phyloP scores from a whole-genome alignment of 2,888 invertebrate genomes.

The Epinotia nisella region DNA sequence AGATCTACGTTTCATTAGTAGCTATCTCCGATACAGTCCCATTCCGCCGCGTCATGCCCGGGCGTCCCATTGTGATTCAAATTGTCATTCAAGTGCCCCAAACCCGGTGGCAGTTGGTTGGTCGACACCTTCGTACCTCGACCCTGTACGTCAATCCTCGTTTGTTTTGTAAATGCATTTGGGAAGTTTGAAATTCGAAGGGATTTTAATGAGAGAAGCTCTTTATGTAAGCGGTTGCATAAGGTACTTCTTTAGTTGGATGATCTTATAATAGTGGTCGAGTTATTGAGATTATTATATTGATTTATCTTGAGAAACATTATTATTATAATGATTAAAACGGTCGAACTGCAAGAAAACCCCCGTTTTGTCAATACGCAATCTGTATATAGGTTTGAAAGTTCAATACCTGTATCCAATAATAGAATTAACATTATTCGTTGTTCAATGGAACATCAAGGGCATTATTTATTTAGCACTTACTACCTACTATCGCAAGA shows the following conservation, averaged over 20 bases:
- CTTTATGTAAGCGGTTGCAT: background rate
- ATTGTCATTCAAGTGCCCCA: conserved; percentile 77
- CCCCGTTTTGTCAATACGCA: too few relatives aligned
- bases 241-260: background rate
- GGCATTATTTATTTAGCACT: background rate
- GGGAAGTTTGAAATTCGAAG: conserved; percentile 17
- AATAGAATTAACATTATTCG: background rate
- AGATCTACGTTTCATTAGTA: conserved; percentile 54
- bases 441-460: background rate
- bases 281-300: too few relatives aligned
- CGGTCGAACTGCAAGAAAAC: background rate
- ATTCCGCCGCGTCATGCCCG: conserved; percentile 72
- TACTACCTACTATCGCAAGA: background rate
- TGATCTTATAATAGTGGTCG: too few relatives aligned
- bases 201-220: background rate
- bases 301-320: too few relatives aligned
- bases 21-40: conserved; percentile 60
- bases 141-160: conserved; percentile 48
- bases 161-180: conserved; percentile 38
- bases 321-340: background rate
- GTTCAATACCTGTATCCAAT: background rate
- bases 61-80: conserved; percentile 79
- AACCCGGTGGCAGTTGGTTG: conserved; percentile 77
- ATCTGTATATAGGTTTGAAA: background rate
- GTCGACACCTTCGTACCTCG: conserved; percentile 73